Evolutionary conservation across 2,113 vertebrate species (phyloP).

Genomic region (Cisticola juncidis): DNA sequence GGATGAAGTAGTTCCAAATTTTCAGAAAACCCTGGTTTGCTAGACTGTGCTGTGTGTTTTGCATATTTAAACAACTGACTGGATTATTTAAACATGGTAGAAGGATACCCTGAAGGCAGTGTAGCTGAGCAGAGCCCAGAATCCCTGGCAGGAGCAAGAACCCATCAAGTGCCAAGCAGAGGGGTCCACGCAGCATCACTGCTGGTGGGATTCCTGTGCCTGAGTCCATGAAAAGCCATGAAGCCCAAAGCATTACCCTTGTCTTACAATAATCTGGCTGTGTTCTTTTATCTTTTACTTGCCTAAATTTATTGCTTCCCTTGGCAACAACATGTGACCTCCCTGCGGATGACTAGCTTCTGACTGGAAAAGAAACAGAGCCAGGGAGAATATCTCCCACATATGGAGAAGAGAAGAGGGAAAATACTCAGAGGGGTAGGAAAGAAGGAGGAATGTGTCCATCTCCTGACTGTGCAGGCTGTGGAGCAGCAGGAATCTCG

Average conservation of each 20-base stretch:
- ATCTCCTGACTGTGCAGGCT: background rate
- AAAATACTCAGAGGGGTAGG: background rate
- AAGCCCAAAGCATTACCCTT: background rate
- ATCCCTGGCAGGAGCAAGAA: background rate
- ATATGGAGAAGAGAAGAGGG: background rate
- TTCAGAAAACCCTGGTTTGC: accelerated
- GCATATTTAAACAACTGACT: background rate
- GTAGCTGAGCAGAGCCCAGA: background rate
- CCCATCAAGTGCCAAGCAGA: background rate
- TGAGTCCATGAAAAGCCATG: background rate
- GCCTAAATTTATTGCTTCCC: background rate
- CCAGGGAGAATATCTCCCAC: background rate
- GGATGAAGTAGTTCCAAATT: background rate
- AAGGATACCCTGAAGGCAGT: background rate
- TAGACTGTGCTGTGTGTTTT: background rate
- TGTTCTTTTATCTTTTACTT: background rate
- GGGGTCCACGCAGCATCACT: accelerated
- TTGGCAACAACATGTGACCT: conserved; percentile 2
- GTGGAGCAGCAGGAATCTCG: background rate
- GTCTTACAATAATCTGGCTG: background rate
- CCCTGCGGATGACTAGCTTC: background rate
- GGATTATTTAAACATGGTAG: background rate
- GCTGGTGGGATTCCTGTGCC: background rate
- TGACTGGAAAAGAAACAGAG: background rate
- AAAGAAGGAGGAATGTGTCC: background rate